These are phyloP conservation scores for Apostichopus leukothele DNA, from an alignment of 53 echinoderm and acorn worm species.

Conservation along the genomic window DNA sequence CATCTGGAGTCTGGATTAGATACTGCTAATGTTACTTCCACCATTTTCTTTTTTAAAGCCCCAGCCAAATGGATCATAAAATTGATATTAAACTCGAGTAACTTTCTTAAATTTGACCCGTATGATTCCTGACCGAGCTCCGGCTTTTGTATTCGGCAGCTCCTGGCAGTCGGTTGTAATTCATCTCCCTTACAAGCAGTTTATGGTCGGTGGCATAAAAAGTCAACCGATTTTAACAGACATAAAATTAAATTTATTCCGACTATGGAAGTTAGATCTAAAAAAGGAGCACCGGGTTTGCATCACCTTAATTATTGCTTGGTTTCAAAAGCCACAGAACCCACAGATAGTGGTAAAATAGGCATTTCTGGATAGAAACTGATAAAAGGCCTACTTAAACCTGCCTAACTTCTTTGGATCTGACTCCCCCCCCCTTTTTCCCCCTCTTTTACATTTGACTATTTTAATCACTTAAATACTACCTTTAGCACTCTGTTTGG, in stretches of 20 bases:
- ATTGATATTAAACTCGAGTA: background rate
- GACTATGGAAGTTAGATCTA: too few species aligned
- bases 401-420: too few species aligned
- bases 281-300: too few species aligned
- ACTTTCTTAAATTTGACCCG: background rate
- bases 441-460: too few species aligned
- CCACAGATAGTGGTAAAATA: too few species aligned
- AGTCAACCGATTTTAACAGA: background rate
- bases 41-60: background rate
- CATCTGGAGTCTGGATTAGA: background rate
- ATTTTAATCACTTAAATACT: too few species aligned
- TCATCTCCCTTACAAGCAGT: background rate
- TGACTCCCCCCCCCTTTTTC: too few species aligned
- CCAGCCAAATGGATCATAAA: constrained; percentile 8
- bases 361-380: too few species aligned
- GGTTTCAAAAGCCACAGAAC: too few species aligned
- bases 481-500: too few species aligned
- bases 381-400: too few species aligned
- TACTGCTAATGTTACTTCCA: background rate
- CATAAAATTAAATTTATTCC: background rate
- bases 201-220: background rate
- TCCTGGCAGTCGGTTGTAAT: background rate
- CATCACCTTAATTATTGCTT: too few species aligned
- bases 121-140: background rate
- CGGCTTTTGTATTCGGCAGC: background rate